A percentile compares a stretch with the other conserved stretches of the same genome.
These are phyloP conservation scores for Hemicrepidius hirtus DNA, from an alignment of 2,888 invertebrate species.

Conservation along the genomic window DNA sequence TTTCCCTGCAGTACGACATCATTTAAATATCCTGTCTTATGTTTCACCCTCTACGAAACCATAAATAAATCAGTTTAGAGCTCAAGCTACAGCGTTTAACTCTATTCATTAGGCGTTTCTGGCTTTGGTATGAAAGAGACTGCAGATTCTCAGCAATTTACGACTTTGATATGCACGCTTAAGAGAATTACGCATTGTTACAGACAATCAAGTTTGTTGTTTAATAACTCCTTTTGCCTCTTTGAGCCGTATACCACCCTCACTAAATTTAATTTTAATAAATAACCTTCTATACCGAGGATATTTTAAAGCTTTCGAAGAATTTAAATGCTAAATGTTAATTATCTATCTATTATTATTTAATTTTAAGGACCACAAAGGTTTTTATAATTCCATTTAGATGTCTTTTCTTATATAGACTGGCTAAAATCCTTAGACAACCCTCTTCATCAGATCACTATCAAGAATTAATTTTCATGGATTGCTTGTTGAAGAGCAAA, in stretches of 20 bases:
- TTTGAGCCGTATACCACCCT: background rate
- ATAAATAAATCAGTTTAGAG: slow-evolving; percentile 44
- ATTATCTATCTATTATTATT: too few species aligned
- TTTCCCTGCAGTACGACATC: slow-evolving; percentile 34
- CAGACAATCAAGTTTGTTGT: slow-evolving; percentile 40
- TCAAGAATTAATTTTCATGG: too few species aligned
- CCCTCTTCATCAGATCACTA: too few species aligned
- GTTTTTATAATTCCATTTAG: too few species aligned
- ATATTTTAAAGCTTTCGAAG: too few species aligned
- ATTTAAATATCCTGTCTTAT: slow-evolving; percentile 44
- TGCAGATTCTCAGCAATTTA: slow-evolving; percentile 36
- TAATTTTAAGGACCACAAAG: too few species aligned
- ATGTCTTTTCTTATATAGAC: too few species aligned
- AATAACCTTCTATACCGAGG: background rate
- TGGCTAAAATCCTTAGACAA: too few species aligned
- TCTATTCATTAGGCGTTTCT: slow-evolving; percentile 41
- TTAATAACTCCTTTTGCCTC: slow-evolving; percentile 24
- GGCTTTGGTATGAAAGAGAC: slow-evolving; percentile 41
- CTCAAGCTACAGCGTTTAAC: slow-evolving; percentile 41
- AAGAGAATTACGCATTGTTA: slow-evolving; percentile 36
- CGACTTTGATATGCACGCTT: slow-evolving; percentile 38
- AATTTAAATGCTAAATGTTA: background rate
- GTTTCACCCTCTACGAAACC: slow-evolving; percentile 40
- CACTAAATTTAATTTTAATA: slow-evolving; percentile 14
- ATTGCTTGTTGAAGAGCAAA: too few species aligned